Percentiles rank a stretch among this genome's conserved stretches.
Conservation (phyloP, 2,888 invertebrate genomes). For the Tanaodytes sp. region DNA sequence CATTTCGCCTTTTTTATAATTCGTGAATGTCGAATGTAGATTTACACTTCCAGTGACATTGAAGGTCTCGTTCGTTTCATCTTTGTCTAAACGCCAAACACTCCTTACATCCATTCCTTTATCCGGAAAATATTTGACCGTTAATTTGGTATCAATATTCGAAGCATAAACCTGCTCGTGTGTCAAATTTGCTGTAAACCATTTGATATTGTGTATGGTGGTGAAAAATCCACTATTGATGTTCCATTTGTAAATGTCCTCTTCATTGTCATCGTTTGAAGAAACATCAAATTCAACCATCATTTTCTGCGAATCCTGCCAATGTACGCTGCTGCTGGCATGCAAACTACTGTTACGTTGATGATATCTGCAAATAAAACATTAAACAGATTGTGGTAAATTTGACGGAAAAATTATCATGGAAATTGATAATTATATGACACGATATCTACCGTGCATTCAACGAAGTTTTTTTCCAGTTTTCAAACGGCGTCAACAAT, state of each 20-base stretch:
- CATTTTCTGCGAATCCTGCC: constrained; percentile 78
- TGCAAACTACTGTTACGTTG: constrained; percentile 74
- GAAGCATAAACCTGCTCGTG: constrained; percentile 75
- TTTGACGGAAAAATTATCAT: no score
- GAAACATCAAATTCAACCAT: constrained; percentile 76
- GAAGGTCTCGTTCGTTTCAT: constrained; percentile 73
- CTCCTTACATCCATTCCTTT: constrained; percentile 81
- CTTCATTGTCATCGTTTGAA: constrained; percentile 71
- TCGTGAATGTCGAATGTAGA: constrained; percentile 79
- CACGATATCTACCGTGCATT: constrained; percentile 72
- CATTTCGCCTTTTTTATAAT: constrained; percentile 79
- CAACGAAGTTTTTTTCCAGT: constrained; percentile 76
- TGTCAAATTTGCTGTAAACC: constrained; percentile 75
- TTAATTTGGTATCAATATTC: constrained; percentile 72
- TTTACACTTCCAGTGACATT: constrained; percentile 81
- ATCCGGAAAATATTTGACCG: constrained; percentile 78
- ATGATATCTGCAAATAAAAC: constrained; percentile 72
- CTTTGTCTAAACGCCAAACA: constrained; percentile 79
- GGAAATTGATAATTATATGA: no score
- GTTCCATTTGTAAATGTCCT: constrained; percentile 74
- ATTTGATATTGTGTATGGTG: constrained; percentile 77
- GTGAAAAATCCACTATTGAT: constrained; percentile 75
- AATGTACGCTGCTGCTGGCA: constrained; percentile 75
- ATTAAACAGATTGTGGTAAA: no score
- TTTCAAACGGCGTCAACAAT: constrained; percentile 76